phyloP scores from a whole-genome alignment of 2,888 invertebrate genomes.

The Chironomus riparius region DNA sequence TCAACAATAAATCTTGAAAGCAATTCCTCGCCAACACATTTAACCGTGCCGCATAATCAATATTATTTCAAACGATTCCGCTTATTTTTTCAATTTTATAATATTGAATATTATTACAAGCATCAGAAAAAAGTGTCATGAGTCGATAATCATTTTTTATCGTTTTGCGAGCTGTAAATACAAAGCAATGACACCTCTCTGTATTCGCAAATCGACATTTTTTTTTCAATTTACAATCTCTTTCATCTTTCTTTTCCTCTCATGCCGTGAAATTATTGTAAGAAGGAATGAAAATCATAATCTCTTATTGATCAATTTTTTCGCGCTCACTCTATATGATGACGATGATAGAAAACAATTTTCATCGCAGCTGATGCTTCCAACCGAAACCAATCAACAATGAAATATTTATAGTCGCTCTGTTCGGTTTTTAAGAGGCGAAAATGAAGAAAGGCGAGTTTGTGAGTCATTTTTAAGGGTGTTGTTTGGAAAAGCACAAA shows the following conservation, averaged over 20 bases:
- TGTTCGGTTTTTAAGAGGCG: not conserved
- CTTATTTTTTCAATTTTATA: too few relatives aligned
- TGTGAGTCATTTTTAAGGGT: too few relatives aligned
- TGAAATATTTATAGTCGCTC: slow-evolving; percentile 17
- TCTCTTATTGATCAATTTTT: not conserved
- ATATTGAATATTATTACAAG: not conserved
- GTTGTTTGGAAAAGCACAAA: too few relatives aligned
- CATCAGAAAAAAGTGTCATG: slow-evolving; percentile 9
- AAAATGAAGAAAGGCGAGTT: not conserved
- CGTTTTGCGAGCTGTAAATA: not conserved
- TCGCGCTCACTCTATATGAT: not conserved
- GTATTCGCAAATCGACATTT: slow-evolving; percentile 10
- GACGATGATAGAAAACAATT: not conserved
- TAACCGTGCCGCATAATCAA: too few relatives aligned
- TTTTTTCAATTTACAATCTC: slow-evolving; percentile 10
- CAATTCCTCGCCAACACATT: not conserved
- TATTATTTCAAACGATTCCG: too few relatives aligned
- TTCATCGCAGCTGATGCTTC: slow-evolving; percentile 4
- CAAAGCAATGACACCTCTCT: slow-evolving; percentile 1
- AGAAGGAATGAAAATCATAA: not conserved
- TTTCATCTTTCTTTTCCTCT: not conserved
- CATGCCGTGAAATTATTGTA: not conserved
- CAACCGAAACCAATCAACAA: slow-evolving; percentile 23
- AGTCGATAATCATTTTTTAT: slow-evolving; percentile 18
- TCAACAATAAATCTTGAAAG: slow-evolving; percentile 1